phyloP scores from a whole-genome alignment of 2,113 vertebrate species.

The Sander vitreus region DNA sequence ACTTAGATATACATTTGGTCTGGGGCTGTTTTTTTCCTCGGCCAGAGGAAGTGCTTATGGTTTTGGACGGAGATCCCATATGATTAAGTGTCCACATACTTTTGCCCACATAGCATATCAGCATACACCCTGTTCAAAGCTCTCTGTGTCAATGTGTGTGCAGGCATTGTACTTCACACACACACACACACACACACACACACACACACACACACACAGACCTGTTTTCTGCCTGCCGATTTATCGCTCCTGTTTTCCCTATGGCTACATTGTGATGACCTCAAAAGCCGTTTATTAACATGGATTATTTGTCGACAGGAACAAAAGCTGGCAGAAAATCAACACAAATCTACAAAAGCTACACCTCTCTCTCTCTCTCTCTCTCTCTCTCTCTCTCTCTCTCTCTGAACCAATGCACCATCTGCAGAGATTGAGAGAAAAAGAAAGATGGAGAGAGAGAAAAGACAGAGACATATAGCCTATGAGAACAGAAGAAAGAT shows the following conservation, averaged over 20 bases:
- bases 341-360: not conserved
- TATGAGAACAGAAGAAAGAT: slow-evolving; percentile 20
- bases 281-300: slow-evolving; percentile 67
- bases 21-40: not conserved
- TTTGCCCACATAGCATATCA: not conserved
- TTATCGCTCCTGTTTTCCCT: slow-evolving; percentile 29
- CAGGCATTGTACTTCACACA: too few species aligned
- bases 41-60: not conserved
- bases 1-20: not conserved
- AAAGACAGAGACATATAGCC: slow-evolving; percentile 9
- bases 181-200: too few species aligned
- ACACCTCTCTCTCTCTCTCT: not conserved
- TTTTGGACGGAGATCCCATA: not conserved
- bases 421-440: slow-evolving; percentile 25
- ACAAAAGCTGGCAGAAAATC: slow-evolving; percentile 50
- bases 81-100: slow-evolving; percentile 2
- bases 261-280: slow-evolving; percentile 39
- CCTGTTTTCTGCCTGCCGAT: slow-evolving; percentile 26
- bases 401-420: not conserved
- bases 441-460: not conserved
- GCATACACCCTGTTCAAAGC: not conserved
- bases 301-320: slow-evolving; percentile 60
- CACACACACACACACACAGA: not conserved
- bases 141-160: not conserved
- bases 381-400: slow-evolving; percentile 5